Evolutionary conservation across 2,888 invertebrate species (phyloP).

Genomic region (Scaptomyza polygonia): DNA sequence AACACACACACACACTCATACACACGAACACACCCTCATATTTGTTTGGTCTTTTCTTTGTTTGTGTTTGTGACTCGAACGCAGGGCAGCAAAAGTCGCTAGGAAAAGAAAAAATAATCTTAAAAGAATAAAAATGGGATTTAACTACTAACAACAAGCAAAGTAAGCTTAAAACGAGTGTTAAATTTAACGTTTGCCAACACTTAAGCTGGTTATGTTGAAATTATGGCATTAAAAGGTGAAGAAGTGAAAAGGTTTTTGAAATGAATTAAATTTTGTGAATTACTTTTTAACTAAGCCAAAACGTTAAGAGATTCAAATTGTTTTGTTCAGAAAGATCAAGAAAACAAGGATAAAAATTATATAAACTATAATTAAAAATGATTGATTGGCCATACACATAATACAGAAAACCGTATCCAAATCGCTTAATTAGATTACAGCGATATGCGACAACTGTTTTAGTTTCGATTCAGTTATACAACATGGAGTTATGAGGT

Average conservation of each 20-base stretch:
- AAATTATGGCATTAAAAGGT: neutral
- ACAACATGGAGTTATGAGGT: neutral
- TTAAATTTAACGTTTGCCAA: slow-evolving; percentile 23
- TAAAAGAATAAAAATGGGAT: slow-evolving; percentile 17
- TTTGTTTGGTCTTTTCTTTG: slow-evolving; percentile 11
- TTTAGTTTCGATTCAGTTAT: neutral
- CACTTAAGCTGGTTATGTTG: slow-evolving; percentile 43
- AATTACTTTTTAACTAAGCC: neutral
- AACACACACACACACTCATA: slow-evolving; percentile 2
- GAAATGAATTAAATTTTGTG: neutral
- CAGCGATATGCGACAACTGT: neutral
- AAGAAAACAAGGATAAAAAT: no score
- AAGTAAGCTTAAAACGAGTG: slow-evolving; percentile 13
- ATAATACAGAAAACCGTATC: neutral
- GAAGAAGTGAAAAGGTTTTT: neutral
- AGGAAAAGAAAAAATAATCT: slow-evolving; percentile 20
- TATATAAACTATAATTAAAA: no score
- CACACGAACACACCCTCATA: neutral
- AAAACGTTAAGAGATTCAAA: neutral
- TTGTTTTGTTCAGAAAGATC: neutral
- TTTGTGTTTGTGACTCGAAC: slow-evolving; percentile 22
- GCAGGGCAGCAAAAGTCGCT: slow-evolving; percentile 21
- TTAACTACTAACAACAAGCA: slow-evolving; percentile 3
- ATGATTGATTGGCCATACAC: no score
- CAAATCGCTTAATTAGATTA: neutral